Percentiles rank a stretch among this genome's conserved stretches.
Evolutionary conservation across 2,113 vertebrate genomes (phyloP).

Genomic region (Dolichotis patagonum): DNA sequence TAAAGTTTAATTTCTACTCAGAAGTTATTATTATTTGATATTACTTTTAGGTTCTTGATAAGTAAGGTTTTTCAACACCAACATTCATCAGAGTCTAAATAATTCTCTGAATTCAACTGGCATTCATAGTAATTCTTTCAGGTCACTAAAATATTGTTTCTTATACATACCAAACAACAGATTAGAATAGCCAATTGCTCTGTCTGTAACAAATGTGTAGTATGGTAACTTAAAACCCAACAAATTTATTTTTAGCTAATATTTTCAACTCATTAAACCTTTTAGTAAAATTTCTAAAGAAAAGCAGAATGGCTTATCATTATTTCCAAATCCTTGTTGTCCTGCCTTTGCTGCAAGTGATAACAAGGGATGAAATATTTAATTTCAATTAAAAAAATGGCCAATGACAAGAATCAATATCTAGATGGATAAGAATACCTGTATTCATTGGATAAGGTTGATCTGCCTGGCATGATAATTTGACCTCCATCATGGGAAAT

Average conservation of each 20-base stretch:
- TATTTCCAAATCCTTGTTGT: not conserved
- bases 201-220: not conserved
- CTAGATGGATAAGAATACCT: not conserved
- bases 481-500: not conserved
- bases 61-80: constrained; percentile 13
- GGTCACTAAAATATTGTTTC: not conserved
- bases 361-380: not conserved
- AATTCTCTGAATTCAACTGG: not conserved
- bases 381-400: not conserved
- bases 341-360: not conserved
- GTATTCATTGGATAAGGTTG: not conserved
- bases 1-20: constrained; percentile 1
- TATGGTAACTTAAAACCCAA: not conserved
- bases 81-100: not conserved
- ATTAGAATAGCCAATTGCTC: not conserved
- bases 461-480: not conserved
- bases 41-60: not conserved
- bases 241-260: not conserved
- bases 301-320: not conserved
- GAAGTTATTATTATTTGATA: constrained; percentile 2
- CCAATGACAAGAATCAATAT: not conserved
- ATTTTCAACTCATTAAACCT: not conserved
- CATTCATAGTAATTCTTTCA: not conserved
- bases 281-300: constrained; percentile 21
- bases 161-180: not conserved